Evolutionary conservation across 2,113 vertebrate genomes (phyloP).

Genomic region (Zapus hudsonius): DNA sequence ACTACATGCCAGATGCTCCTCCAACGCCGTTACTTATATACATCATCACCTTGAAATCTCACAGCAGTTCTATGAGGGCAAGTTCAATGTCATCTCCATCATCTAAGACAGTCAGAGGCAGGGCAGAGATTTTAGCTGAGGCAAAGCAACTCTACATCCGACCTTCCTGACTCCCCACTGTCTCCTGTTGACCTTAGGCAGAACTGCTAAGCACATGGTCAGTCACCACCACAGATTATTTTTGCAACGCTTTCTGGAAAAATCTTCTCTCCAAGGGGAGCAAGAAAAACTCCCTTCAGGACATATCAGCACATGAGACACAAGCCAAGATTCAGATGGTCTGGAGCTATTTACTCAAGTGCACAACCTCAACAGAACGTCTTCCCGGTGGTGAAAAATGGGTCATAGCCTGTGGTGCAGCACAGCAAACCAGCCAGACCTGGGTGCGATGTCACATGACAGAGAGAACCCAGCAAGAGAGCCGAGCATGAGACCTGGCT

Average conservation of each 20-base stretch:
- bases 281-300: neutral
- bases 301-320: neutral
- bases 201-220: neutral
- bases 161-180: neutral
- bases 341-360: slow-evolving; percentile 14
- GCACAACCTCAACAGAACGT: neutral
- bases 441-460: neutral
- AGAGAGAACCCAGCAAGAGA: neutral
- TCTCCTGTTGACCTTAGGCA: neutral
- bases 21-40: neutral
- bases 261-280: slow-evolving; percentile 8
- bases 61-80: neutral
- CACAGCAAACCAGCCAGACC: neutral
- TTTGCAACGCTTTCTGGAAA: slow-evolving; percentile 57
- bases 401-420: neutral
- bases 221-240: neutral
- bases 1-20: neutral
- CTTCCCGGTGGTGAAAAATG: neutral
- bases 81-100: neutral
- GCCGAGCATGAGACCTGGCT: neutral
- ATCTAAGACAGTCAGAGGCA: neutral
- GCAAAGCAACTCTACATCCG: neutral
- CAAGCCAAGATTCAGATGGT: neutral
- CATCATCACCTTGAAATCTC: neutral
- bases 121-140: neutral